Conservation (phyloP, 2,113 vertebrate species). For the Takifugu flavidus region DNA sequence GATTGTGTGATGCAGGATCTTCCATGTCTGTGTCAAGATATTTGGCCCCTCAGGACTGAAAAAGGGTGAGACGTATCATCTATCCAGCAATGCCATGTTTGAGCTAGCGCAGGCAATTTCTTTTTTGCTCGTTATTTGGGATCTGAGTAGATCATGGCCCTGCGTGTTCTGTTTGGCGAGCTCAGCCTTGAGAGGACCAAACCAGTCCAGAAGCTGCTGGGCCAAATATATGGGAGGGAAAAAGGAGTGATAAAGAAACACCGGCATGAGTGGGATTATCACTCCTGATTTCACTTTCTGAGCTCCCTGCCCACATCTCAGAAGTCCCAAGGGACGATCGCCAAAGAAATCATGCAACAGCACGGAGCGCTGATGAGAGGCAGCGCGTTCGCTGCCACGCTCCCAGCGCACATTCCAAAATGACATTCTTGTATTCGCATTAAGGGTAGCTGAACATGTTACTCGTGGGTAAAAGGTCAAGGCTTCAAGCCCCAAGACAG, state of each 20-base stretch:
- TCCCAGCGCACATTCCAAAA: slow-evolving; percentile 40
- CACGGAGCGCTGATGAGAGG: slow-evolving; percentile 14
- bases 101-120: too few relatives aligned
- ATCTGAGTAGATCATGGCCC: too few relatives aligned
- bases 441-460: slow-evolving; percentile 48
- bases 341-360: slow-evolving; percentile 1
- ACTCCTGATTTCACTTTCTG: not conserved
- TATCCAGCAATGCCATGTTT: too few relatives aligned
- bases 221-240: not conserved
- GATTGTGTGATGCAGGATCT: too few relatives aligned
- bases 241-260: not conserved
- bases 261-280: not conserved
- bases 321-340: not conserved
- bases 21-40: too few relatives aligned
- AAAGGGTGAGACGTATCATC: too few relatives aligned
- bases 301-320: not conserved
- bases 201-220: too few relatives aligned
- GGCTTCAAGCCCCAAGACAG: slow-evolving; percentile 39
- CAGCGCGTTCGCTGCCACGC: slow-evolving; percentile 19
- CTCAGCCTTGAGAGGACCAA: slow-evolving; percentile 44
- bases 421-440: slow-evolving; percentile 52
- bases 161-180: slow-evolving; percentile 27
- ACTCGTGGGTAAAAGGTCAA: slow-evolving; percentile 61
- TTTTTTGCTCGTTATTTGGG: too few relatives aligned
- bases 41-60: too few relatives aligned